These are phyloP conservation scores for Chiloscyllium punctatum DNA, from an alignment of 2,797 vertebrate genomes.

Conservation along the genomic window DNA sequence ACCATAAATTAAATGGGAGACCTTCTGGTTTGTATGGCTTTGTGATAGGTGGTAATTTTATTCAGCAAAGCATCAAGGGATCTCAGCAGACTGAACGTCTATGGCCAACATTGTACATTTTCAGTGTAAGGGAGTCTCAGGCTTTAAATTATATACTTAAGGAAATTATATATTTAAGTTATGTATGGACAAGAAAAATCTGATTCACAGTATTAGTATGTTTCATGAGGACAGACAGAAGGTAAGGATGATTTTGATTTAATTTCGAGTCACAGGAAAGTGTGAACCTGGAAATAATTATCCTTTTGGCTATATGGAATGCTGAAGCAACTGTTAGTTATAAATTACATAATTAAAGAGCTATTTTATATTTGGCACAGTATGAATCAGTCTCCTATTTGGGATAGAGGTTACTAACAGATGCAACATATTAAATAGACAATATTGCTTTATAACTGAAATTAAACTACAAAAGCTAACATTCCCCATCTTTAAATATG, in stretches of 20 bases:
- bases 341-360: conserved; percentile 33
- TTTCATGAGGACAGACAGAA: neutral
- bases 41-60: neutral
- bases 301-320: neutral
- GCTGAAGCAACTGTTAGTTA: conserved; percentile 35
- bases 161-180: neutral
- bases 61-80: neutral
- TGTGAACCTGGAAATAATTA: conserved; percentile 34
- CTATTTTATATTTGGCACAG: conserved; percentile 32
- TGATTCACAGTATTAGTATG: neutral
- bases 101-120: neutral
- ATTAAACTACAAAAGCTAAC: neutral
- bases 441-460: conserved; percentile 20
- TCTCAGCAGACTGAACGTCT: neutral
- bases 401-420: conserved; percentile 24
- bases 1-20: neutral
- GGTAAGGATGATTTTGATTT: conserved; percentile 24
- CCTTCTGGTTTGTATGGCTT: neutral
- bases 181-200: neutral
- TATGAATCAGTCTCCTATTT: conserved; percentile 29
- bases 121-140: neutral
- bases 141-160: neutral
- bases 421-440: conserved; percentile 33
- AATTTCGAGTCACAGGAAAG: conserved; percentile 6
- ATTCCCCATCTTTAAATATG: neutral